Evolutionary conservation across 1,140 invertebrate genomes (phyloP).

Genomic region (Coelopa frigida): DNA sequence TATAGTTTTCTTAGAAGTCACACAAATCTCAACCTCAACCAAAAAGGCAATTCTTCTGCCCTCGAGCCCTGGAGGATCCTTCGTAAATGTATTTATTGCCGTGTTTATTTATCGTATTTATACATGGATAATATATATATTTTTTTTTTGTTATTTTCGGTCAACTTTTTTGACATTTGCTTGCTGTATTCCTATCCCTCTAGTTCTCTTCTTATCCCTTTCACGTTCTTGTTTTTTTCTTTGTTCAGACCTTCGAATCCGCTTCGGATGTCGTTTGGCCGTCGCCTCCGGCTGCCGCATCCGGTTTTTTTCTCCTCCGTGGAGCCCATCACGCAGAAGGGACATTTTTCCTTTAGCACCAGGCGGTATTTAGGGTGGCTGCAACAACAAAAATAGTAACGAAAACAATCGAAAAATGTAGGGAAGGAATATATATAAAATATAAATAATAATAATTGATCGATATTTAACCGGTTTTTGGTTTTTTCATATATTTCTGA

Average conservation of each 20-base stretch:
- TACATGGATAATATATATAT: not conserved
- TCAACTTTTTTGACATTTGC: slow-evolving; percentile 6
- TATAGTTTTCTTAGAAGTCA: no score
- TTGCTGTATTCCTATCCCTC: not conserved
- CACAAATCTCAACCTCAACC: no score
- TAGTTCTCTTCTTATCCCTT: not conserved
- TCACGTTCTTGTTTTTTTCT: not conserved
- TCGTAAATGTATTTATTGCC: no score
- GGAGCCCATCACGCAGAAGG: slow-evolving; percentile 51
- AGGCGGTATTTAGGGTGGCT: slow-evolving; percentile 66
- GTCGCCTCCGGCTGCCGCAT: slow-evolving; percentile 22
- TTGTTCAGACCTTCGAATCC: slow-evolving; percentile 12
- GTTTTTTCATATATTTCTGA: no score
- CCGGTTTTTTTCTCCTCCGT: slow-evolving; percentile 12
- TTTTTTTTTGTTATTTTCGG: slow-evolving; percentile 11
- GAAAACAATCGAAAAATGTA: no score
- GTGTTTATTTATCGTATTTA: no score
- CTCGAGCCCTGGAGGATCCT: no score
- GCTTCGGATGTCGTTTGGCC: slow-evolving; percentile 16
- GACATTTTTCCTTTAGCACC: slow-evolving; percentile 61
- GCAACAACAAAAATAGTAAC: no score
- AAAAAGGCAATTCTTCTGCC: no score
- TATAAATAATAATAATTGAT: no score
- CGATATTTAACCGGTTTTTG: no score
- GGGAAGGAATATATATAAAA: no score